phyloP scores from a whole-genome alignment of 1,140 invertebrate species.

The Lineus longissimus region DNA sequence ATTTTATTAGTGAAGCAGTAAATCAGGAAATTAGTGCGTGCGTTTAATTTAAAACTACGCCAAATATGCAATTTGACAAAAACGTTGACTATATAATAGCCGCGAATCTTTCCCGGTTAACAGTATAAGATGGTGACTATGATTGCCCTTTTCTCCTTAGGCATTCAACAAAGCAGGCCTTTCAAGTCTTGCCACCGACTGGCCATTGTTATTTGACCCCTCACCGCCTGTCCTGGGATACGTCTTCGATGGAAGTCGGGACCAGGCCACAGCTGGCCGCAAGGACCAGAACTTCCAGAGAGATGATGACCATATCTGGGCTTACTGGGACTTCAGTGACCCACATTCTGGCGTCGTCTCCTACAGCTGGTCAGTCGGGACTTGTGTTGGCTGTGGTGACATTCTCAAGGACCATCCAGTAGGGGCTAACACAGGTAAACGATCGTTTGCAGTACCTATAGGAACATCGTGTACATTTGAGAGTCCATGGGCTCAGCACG shows the following conservation, averaged over 20 bases:
- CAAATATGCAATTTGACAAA: no score
- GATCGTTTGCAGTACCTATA: neutral
- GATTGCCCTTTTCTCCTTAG: slow-evolving; percentile 18
- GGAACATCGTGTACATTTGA: neutral
- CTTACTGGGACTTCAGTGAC: slow-evolving; percentile 22
- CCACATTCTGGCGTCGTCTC: slow-evolving; percentile 18
- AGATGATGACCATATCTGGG: slow-evolving; percentile 6
- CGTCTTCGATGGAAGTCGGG: slow-evolving; percentile 21
- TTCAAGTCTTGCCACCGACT: slow-evolving; percentile 17
- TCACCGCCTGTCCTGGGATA: slow-evolving; percentile 21
- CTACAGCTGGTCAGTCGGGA: slow-evolving; percentile 23
- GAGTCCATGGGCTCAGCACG: no score
- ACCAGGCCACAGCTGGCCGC: neutral
- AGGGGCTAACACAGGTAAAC: neutral
- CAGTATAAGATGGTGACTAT: no score
- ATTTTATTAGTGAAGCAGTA: no score
- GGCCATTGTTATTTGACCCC: slow-evolving; percentile 18
- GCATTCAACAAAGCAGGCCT: slow-evolving; percentile 28
- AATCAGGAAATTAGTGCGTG: no score
- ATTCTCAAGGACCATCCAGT: slow-evolving; percentile 16
- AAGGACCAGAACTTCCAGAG: slow-evolving; percentile 16
- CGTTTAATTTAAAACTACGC: no score
- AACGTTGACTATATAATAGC: neutral
- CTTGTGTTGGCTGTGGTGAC: slow-evolving; percentile 25
- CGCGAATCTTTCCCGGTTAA: neutral